These are phyloP conservation scores for Polyommatus iphigenia DNA, from an alignment of 2,888 invertebrate species.

Conservation along the genomic window DNA sequence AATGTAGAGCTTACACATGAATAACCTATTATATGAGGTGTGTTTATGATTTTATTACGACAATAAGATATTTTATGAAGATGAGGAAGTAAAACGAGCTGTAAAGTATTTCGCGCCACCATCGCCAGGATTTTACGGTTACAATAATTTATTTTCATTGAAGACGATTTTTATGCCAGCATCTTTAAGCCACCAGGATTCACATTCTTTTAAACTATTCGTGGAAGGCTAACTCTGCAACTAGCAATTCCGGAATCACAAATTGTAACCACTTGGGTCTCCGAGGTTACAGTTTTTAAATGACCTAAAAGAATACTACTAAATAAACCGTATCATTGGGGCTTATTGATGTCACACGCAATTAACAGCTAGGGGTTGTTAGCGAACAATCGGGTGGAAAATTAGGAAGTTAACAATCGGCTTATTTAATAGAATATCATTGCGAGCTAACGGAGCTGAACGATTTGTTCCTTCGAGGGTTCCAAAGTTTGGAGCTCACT, in stretches of 20 bases:
- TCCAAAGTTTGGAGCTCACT: not conserved
- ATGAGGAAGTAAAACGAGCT: not conserved
- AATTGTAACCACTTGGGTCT: not conserved
- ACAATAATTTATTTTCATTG: not conserved
- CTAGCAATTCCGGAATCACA: not conserved
- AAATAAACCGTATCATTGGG: too few relatives aligned
- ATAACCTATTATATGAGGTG: not conserved
- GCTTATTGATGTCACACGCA: too few relatives aligned
- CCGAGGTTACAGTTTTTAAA: not conserved
- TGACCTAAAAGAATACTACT: too few relatives aligned
- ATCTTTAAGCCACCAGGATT: not conserved
- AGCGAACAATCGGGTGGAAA: conserved; percentile 35
- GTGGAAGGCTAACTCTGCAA: too few relatives aligned
- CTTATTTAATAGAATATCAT: conserved; percentile 40
- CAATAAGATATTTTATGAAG: not conserved
- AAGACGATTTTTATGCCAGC: conserved; percentile 1
- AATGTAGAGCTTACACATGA: not conserved
- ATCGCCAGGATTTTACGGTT: not conserved
- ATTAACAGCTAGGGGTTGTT: not conserved
- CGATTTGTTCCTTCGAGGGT: conserved; percentile 31
- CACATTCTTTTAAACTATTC: not conserved
- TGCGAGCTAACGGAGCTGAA: conserved; percentile 37
- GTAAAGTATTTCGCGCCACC: conserved; percentile 1
- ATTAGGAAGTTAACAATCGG: conserved; percentile 39
- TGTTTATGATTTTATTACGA: not conserved